Conservation (phyloP, 2,888 invertebrate species). For the Agonopterix alstromeriana region DNA sequence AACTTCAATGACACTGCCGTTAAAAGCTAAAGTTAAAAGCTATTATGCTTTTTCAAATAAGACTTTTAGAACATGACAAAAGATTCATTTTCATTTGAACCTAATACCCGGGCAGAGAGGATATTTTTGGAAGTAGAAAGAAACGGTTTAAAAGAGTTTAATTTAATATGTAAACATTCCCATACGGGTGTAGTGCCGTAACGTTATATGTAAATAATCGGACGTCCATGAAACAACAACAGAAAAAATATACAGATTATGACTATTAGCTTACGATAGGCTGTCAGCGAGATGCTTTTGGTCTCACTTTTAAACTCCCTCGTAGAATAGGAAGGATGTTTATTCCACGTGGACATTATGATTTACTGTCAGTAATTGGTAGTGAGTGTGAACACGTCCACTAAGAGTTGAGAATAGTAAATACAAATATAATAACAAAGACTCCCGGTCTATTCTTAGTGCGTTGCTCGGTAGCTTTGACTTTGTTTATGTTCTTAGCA, state of each 20-base stretch:
- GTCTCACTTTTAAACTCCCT: constrained; percentile 45
- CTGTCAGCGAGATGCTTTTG: constrained; percentile 66
- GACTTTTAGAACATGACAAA: not conserved
- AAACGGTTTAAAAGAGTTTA: constrained; percentile 40
- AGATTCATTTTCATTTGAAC: not conserved
- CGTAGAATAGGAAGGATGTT: constrained; percentile 57
- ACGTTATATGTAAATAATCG: constrained; percentile 55
- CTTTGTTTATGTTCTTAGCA: constrained; percentile 47
- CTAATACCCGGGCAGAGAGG: constrained; percentile 11
- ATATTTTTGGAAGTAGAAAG: constrained; percentile 26
- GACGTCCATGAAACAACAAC: constrained; percentile 39
- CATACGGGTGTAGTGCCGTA: constrained; percentile 37
- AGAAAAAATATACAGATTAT: constrained; percentile 55
- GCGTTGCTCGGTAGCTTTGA: constrained; percentile 27
- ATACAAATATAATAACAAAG: constrained; percentile 70
- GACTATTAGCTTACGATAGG: constrained; percentile 65
- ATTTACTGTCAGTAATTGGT: constrained; percentile 71
- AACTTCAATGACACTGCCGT: constrained; percentile 7
- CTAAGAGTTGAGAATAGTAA: constrained; percentile 61
- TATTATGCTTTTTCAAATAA: constrained; percentile 11
- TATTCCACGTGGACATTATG: constrained; percentile 67
- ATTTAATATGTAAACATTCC: constrained; percentile 68
- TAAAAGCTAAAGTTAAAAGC: constrained; percentile 1
- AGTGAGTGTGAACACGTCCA: constrained; percentile 70
- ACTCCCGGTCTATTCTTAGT: constrained; percentile 54